Conservation (phyloP, 2,888 invertebrate genomes). For the Chironomus riparius region DNA sequence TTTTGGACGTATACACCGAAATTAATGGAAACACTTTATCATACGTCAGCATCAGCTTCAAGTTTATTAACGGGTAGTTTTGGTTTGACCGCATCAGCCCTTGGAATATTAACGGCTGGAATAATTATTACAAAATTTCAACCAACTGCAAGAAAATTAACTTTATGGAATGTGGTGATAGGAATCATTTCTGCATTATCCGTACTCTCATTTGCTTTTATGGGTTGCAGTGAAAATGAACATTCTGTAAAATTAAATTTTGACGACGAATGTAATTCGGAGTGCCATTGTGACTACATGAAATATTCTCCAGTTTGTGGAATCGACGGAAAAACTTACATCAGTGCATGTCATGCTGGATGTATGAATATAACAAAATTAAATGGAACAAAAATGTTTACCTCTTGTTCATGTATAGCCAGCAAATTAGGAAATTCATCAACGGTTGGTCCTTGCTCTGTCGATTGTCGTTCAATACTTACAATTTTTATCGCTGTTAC, state of each 20-base stretch:
- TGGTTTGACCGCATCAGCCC: conserved; percentile 49
- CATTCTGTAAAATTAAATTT: conserved; percentile 30
- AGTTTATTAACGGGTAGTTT: conserved; percentile 55
- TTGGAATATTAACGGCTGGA: conserved; percentile 50
- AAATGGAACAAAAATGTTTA: conserved; percentile 38
- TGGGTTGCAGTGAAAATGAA: conserved; percentile 49
- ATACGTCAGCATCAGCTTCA: conserved; percentile 55
- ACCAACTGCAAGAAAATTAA: conserved; percentile 48
- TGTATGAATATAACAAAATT: conserved; percentile 41
- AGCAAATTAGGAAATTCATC: conserved; percentile 33
- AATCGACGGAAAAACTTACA: conserved; percentile 47
- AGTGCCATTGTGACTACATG: conserved; percentile 52
- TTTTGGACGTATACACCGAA: conserved; percentile 64
- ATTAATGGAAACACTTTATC: conserved; percentile 62
- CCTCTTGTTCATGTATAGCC: conserved; percentile 45
- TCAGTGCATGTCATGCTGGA: conserved; percentile 60
- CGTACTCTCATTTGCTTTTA: conserved; percentile 49
- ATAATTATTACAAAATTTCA: conserved; percentile 49
- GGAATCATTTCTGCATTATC: conserved; percentile 45
- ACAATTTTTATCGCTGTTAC: conserved; percentile 48
- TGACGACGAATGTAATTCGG: conserved; percentile 40
- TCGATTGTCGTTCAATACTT: conserved; percentile 49
- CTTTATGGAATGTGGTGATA: conserved; percentile 51
- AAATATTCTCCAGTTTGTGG: conserved; percentile 59
- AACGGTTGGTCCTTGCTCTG: conserved; percentile 46